Evolutionary conservation across 2,888 invertebrate genomes (phyloP).

Genomic region (Orgyia antiqua): DNA sequence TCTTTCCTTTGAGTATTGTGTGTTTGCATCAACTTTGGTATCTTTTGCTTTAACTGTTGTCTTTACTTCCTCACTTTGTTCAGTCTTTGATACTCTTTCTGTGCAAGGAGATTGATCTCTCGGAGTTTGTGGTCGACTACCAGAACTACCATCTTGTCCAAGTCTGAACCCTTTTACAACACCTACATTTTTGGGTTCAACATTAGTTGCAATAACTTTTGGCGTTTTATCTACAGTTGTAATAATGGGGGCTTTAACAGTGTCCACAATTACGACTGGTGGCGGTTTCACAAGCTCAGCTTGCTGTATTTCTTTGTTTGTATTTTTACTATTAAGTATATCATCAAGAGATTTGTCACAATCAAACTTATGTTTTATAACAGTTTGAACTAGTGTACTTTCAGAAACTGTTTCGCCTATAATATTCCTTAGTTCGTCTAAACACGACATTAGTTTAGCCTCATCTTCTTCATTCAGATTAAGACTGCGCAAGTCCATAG

Average conservation of each 20-base stretch:
- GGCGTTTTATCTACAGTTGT: constrained; percentile 37
- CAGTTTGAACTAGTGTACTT: constrained; percentile 83
- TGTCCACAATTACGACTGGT: constrained; percentile 38
- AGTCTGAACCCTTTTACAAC: constrained; percentile 80
- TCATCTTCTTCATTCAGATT: constrained; percentile 82
- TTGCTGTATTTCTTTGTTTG: constrained; percentile 29
- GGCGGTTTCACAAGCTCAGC: constrained; percentile 31
- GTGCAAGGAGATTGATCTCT: constrained; percentile 84
- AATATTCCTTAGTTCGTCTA: constrained; percentile 88
- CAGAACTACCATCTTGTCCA: constrained; percentile 34
- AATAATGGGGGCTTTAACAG: constrained; percentile 44
- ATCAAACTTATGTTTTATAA: constrained; percentile 85
- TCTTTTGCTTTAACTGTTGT: constrained; percentile 64
- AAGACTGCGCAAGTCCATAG: constrained; percentile 66
- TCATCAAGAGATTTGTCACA: constrained; percentile 85
- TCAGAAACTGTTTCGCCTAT: constrained; percentile 88
- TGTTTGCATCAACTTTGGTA: constrained; percentile 76
- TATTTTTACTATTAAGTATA: constrained; percentile 74
- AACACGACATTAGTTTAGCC: constrained; percentile 87
- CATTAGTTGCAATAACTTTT: constrained; percentile 60
- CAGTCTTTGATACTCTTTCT: constrained; percentile 69
- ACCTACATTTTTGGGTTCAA: constrained; percentile 56
- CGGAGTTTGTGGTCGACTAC: constrained; percentile 73
- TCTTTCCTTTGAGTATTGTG: constrained; percentile 85
- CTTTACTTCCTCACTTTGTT: constrained; percentile 59